Evolutionary conservation across 2,113 vertebrate genomes (phyloP), one percentile per base, ranked within the genome.

Genomic region (Pomatorhinus ruficollis): DNA sequence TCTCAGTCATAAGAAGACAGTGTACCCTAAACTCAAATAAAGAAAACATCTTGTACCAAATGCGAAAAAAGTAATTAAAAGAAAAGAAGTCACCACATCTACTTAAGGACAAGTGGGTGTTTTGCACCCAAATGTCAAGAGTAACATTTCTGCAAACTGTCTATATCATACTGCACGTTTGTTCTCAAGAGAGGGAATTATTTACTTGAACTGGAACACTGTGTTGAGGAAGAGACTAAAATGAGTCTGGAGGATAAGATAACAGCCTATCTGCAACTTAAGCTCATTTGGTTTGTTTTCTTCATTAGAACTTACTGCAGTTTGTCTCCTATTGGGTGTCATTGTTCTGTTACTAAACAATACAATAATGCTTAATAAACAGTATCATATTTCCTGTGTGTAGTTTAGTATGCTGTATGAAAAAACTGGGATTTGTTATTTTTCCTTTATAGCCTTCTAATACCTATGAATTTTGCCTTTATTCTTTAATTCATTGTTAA

Each of bases 321-420:
- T 91, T 83, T 93, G n/a, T 74, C 60, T 79, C 75, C 90, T 91
- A 39, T 19, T 39, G 64, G 70, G 70, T 94, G 54, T 88, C 68
- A 88, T 84, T 95, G 74, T 93, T 88, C 95, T 87, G n/a, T 78
- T 71, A 66, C 59, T 69, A 31, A 95, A 87, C 22, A 83, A 87
- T 68, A 70, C 10, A 86, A 65, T 6, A 81, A 22, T 42, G 20
- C 50, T 94, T 84, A 76, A 83, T 54, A 59, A 91, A 89, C 23
- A 81, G 21, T 21, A 87, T 92, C 79, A 74, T 89, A 35, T 60
- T 92, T 89, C 83, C 61, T 74, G 6, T 84, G 35, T 66, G 21
- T 71, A 52, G 83, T 91, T 77, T 61, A 77, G 47, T 20, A 27
- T 45, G 12, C 25, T n/a, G 8, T 71, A 66, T 49, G 37, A 93